phyloP scores from a whole-genome alignment of 2,888 invertebrate species.

The Drosophila austrosaltans region DNA sequence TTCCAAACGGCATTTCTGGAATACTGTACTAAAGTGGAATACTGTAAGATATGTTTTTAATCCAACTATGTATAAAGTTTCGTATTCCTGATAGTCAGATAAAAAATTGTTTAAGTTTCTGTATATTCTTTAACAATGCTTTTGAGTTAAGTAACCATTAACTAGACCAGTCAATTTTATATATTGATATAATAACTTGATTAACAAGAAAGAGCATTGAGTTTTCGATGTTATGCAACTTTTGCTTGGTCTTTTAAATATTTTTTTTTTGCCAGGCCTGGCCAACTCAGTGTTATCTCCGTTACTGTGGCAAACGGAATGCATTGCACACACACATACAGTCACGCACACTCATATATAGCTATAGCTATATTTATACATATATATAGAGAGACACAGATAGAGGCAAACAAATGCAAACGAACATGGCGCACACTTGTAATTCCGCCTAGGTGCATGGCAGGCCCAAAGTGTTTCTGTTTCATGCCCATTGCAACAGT shows the following conservation, averaged over 20 bases:
- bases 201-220: background rate
- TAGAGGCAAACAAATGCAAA: slow-evolving; percentile 36
- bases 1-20: no score
- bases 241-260: slow-evolving; percentile 39
- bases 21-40: no score
- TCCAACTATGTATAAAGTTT: no score
- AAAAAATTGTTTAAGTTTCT: no score
- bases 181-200: background rate
- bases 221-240: background rate
- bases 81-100: no score
- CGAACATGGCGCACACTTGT: slow-evolving; percentile 68
- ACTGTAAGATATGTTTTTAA: no score
- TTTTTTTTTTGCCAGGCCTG: slow-evolving; percentile 8
- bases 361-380: background rate
- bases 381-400: slow-evolving; percentile 7
- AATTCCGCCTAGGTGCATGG: slow-evolving; percentile 76
- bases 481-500: slow-evolving; percentile 78
- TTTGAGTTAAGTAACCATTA: no score
- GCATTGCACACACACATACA: slow-evolving; percentile 31
- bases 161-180: no score
- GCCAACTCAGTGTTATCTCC: slow-evolving; percentile 61
- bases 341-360: slow-evolving; percentile 2
- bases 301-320: slow-evolving; percentile 51
- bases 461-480: slow-evolving; percentile 73
- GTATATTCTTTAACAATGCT: no score